A percentile compares a stretch with the other conserved stretches of the same genome.
These are phyloP conservation scores for Orchesella cincta DNA, from an alignment of 1,140 invertebrate species.

Conservation along the genomic window DNA sequence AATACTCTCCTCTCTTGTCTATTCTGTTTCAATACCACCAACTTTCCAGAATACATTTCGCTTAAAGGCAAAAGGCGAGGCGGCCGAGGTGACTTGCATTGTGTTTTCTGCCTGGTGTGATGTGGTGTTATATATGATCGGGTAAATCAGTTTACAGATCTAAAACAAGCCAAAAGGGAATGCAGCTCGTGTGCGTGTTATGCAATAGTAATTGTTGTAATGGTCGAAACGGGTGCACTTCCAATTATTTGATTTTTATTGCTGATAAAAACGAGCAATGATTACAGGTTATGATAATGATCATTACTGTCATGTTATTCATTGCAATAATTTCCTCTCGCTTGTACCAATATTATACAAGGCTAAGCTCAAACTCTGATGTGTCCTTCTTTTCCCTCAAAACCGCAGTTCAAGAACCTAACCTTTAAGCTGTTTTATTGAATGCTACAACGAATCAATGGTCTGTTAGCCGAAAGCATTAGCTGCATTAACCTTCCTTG, in stretches of 20 bases:
- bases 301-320: slow-evolving; percentile 8
- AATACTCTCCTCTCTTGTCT: too few relatives aligned
- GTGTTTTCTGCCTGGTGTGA: background rate
- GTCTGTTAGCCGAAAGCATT: background rate
- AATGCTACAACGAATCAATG: background rate
- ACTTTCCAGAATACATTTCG: background rate
- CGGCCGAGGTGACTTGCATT: background rate
- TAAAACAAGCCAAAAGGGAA: background rate
- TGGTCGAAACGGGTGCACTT: slow-evolving; percentile 1
- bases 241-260: slow-evolving; percentile 26
- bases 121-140: background rate
- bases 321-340: slow-evolving; percentile 17
- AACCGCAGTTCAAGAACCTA: background rate
- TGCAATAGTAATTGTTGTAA: background rate
- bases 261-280: slow-evolving; percentile 18
- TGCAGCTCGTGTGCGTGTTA: background rate
- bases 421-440: background rate
- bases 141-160: background rate
- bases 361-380: background rate
- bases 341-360: background rate
- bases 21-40: background rate
- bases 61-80: background rate
- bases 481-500: background rate
- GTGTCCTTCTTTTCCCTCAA: background rate
- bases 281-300: slow-evolving; percentile 28